Percentiles rank a stretch among this genome's conserved stretches.
Evolutionary conservation across 2,888 invertebrate species (phyloP).

Genomic region (Macaria liturata): DNA sequence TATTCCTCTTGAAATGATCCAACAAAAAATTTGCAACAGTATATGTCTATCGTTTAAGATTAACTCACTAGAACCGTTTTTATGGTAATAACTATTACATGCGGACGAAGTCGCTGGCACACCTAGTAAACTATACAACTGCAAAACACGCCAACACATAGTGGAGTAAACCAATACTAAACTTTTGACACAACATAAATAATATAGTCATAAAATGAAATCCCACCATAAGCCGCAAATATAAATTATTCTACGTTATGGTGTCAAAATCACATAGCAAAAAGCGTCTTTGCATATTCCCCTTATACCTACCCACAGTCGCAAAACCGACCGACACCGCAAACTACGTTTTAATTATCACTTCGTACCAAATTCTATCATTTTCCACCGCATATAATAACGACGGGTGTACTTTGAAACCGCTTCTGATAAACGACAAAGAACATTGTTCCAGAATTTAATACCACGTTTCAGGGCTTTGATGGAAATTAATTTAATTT

Average conservation of each 20-base stretch:
- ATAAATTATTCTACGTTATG: neutral
- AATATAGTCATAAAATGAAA: neutral
- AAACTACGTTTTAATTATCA: neutral
- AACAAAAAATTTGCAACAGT: too few relatives aligned
- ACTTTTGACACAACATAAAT: neutral
- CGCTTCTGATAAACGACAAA: constrained; percentile 42
- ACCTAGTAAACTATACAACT: too few relatives aligned
- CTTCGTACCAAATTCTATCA: neutral
- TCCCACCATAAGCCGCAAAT: neutral
- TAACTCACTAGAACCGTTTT: too few relatives aligned
- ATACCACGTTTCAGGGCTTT: constrained; percentile 37
- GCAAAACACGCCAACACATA: too few relatives aligned
- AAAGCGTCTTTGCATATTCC: constrained; percentile 6
- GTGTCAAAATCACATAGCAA: neutral
- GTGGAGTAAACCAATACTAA: neutral
- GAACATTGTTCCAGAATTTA: constrained; percentile 50
- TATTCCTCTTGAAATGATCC: too few relatives aligned
- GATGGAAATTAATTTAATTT: constrained; percentile 48
- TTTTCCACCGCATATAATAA: constrained; percentile 3
- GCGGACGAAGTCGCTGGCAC: too few relatives aligned
- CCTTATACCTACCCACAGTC: constrained; percentile 1
- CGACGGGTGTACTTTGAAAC: neutral
- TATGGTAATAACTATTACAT: too few relatives aligned
- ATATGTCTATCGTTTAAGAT: too few relatives aligned
- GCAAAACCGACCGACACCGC: constrained; percentile 8